Evolutionary conservation across 2,113 vertebrate genomes (phyloP).

Genomic region (mouse (Mus musculus)): GRCm39 chr4:130496501-130497000

Average conservation of each 20-base stretch:
- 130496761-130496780: neutral
- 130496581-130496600: too few species aligned
- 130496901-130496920: neutral
- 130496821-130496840: too few species aligned
- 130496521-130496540: neutral
- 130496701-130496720: neutral
- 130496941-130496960: neutral
- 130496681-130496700: neutral
- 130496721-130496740: neutral
- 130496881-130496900: neutral
- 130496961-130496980: neutral
- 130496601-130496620: too few species aligned
- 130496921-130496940: neutral
- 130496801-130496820: too few species aligned
- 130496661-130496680: neutral
- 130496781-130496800: too few species aligned
- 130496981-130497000: neutral
- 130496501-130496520: constrained; percentile 31
- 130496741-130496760: constrained; percentile 16
- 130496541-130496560: neutral
- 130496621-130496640: too few species aligned
- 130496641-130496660: neutral
- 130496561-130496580: neutral
- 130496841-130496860: neutral
- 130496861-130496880: too few species aligned